Base-by-base conservation (phyloP, 2,888 invertebrate genomes). In the Drosophila sordidapex region DNA sequence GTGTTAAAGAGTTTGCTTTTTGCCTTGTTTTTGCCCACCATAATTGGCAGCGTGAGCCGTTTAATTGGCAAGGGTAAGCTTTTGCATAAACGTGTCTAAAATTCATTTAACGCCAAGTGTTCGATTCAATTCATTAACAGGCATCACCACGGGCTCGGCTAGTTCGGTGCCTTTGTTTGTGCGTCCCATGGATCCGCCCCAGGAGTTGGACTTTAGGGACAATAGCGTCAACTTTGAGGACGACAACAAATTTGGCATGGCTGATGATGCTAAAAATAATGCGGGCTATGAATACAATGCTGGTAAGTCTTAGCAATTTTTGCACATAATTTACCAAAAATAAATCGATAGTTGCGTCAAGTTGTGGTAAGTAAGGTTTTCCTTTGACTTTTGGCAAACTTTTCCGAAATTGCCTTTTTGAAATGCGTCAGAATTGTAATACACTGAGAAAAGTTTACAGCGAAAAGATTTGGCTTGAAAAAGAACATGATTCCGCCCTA, bases 21-120 rank as follows among this genome's bases (percentile, higher is more conserved):
- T 38, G 97, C 97, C 11, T 95, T 97, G 94, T 97, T 98, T 93
- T 94, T 97, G 91, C 97, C 97, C 0, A 96, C 97, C 71, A 95
- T 97, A 69, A 94, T 97, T 75, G 97, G 97, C 62, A 96, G 96
- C 83, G 94, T 97, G 67, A 97, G 97, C 60, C 97, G 97, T 93
- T 95, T 97, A 73, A 95, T 97, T 68, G 97, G 97, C 66, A 97
- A 97, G 95, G 97, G 97, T 95, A 93, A 90, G 90, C 58, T 57
- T 18, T 21, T 21, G 29, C 4, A 27, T 40, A 15, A 57, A 15
- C 10, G 4, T 57, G 11, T n/a, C 15, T 8, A 7, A 15, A 48
- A 35, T 35, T 10, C 8, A 38, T 27, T 58, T 56, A 56, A 40
- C 29, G n/a, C 31, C 11, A 38, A 7, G 15, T 57, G 11, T n/a